Base-by-base conservation (phyloP, 2,113 vertebrate genomes). In the Odontophorus gujanensis region DNA sequence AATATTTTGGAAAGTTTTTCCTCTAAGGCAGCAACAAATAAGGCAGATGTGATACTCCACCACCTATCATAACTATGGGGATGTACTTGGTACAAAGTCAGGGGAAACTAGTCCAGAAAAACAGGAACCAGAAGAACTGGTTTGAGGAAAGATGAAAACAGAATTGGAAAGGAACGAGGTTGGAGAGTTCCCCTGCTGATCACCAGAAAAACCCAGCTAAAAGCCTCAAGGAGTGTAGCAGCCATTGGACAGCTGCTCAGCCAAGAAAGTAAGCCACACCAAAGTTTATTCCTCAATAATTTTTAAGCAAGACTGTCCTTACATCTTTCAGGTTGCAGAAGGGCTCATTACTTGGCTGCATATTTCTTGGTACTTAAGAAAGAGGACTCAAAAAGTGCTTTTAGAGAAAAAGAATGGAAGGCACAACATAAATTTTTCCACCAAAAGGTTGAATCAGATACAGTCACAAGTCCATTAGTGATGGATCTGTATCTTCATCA, bases 31-130 rank as follows among this genome's bases (percentile, higher is more conserved):
- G 40, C 15, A 43, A 13, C 17, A 82, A 76, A 51, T 18, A 50
- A 32, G 67, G 30, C 13, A 55, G 43, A 68, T 21, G 10, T 2
- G 26, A 76, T 34, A 18, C 6, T 58, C 7, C 28, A 34, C 16
- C 14, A 25, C 20, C 19, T 8, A 25, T 0, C 2, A 2, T 16
- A 69, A 43, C 24, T 24, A 45, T 0, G 25, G 13, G 0, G 0
- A 42, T 9, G 4, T 8, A 45, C 21, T 8, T 10, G 9, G 18
- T 47, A 51, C 26, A 59, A 9, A 7, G 21, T 1, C 15, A 22
- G 6, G 11, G 38, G 34, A 32, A 55, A 21, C 7, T 12, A 32
- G 8, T 59, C 13, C 51, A 45, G 74, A 87, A 34, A 62, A 71
- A 66, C 1, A 6, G 68, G 24, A 63, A 28, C 16, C 20, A 28